Base-by-base conservation (phyloP, 2,797 vertebrate species). In the Neoniphon sammara region DNA sequence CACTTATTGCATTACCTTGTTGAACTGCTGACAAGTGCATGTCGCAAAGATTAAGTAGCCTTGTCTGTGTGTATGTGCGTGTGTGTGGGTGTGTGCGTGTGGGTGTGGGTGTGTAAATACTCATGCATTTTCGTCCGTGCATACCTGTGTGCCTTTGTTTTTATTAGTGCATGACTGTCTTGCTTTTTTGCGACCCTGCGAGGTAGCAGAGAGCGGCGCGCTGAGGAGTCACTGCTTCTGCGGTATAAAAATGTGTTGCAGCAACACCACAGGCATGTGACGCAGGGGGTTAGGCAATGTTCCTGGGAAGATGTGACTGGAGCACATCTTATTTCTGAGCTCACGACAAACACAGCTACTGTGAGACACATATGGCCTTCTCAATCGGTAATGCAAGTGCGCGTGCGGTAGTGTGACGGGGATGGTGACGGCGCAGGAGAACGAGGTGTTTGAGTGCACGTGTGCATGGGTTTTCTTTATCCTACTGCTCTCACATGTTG, bases 1-100 rank as follows among this genome's bases (percentile, higher is more conserved):
- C 6, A 25, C 49, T 70, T 73, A 62, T 55, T 50, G 20, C 18
- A 12, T 15, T 76, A 59, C 64, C 70, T 30, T 59, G 42, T 14
- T 39, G 25, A 68, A 66, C 42, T 23, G 66, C 57, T 83, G 62
- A 80, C 77, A 63, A 50, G 59, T 69, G 36, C 12, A 46, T 39
- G 1, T 62, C 17, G 14, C 47, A 53, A 56, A 73, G 27, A 15
- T 46, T 18, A 34, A 36, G 50, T 55, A 44, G 23, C n/a, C 21
- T 31, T 49, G 30, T 14, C 27, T 27, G 25, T 27, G 25, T 27
- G 47, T 10, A 20, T 5, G 10, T 25, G 21, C 21, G 10, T 52
- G 47, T 4, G 15, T 71, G 9, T 53, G 67, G 57, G 57, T 27
- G 25, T 27, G 25, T 27, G 47, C 6, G 30, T 5, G 10, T 25